Evolutionary conservation across 2,888 invertebrate genomes (phyloP), one percentile per base, ranked within the genome.

Genomic region (Drosophila melanosoma): DNA sequence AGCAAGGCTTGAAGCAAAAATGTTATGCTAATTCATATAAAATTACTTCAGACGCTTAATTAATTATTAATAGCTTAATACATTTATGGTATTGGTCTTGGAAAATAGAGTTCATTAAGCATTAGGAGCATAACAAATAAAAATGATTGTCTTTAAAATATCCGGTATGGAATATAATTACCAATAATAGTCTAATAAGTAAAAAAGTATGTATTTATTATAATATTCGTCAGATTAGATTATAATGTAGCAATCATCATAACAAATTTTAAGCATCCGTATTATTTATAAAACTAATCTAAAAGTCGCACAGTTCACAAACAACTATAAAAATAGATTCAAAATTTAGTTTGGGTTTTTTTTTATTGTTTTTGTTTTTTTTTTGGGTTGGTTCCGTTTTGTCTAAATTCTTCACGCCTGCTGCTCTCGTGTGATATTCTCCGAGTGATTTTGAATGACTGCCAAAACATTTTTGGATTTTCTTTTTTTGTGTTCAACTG

Each of bases 1-100:
- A 58, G 42, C 69, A 73, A 79, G 81, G 76, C 53, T 54, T 62
- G 42, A 42, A 66, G 75, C 78, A 59, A 68, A 82, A 80, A 82
- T 58, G 54, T 48, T 62, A 89, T 86, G 85, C 70, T 82, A 87
- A 86, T 86, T 81, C 69, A 70, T 80, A 82, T 74, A 76, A 69
- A 87, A 89, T 80, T 72, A 76, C 58, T 32, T 17, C 40, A 62
- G 29, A 61, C 77, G 64, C 49, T 75, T 78, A 82, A 80, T 82
- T 81, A 75, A 53, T 56, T 60, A 71, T 60, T 70, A 67, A 82
- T 67, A 49, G 69, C 48, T 63, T 35, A 61, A 54, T 49, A 63
- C 70, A 62, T 78, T 78, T 80, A 66, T 73, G 77, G 81, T 10
- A n/a, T 63, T 36, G 26, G 53, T 65, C 58, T 57, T 29, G 12